A percentile compares a stretch with the other conserved stretches of the same genome.
Conservation (phyloP, 1,140 invertebrate genomes). For the Micrasema longulum region DNA sequence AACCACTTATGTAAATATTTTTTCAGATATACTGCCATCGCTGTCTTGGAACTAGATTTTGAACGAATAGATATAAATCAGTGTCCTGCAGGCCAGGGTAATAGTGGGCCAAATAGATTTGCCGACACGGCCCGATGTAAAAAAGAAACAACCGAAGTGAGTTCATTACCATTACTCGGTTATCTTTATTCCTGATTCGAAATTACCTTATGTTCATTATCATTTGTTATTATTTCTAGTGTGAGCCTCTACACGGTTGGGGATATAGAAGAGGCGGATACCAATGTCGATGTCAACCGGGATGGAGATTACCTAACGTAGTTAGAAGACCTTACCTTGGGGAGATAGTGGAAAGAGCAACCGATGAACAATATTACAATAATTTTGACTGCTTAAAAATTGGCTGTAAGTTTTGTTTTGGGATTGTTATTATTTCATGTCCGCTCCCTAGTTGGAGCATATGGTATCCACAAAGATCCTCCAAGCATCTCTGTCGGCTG, state of each 20-base stretch:
- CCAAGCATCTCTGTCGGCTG: too few relatives aligned
- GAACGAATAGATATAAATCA: slow-evolving; percentile 98
- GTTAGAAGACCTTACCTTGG: slow-evolving; percentile 92
- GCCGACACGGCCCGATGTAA: slow-evolving; percentile 92
- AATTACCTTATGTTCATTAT: too few relatives aligned
- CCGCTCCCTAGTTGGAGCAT: too few relatives aligned
- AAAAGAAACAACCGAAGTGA: slow-evolving; percentile 91
- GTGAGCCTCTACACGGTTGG: slow-evolving; percentile 96
- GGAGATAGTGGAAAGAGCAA: slow-evolving; percentile 93
- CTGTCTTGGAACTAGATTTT: slow-evolving; percentile 96
- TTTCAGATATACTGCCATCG: slow-evolving; percentile 89
- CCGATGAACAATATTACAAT: slow-evolving; percentile 90
- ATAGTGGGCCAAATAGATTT: slow-evolving; percentile 90
- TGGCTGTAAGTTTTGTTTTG: slow-evolving; percentile 78
- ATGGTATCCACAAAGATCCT: too few relatives aligned
- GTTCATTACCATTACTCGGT: slow-evolving; percentile 35
- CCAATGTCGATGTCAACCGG: slow-evolving; percentile 93
- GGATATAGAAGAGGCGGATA: slow-evolving; percentile 96
- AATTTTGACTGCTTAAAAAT: slow-evolving; percentile 93
- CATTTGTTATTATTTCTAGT: slow-evolving; percentile 80
- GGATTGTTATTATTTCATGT: too few relatives aligned
- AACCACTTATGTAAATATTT: too few relatives aligned
- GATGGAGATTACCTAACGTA: slow-evolving; percentile 86
- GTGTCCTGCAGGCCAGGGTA: slow-evolving; percentile 90
- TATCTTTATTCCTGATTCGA: too few relatives aligned